A percentile compares a stretch with the other conserved stretches of the same genome.
Conservation (phyloP, 1,140 invertebrate genomes). For the Drosophila insularis region DNA sequence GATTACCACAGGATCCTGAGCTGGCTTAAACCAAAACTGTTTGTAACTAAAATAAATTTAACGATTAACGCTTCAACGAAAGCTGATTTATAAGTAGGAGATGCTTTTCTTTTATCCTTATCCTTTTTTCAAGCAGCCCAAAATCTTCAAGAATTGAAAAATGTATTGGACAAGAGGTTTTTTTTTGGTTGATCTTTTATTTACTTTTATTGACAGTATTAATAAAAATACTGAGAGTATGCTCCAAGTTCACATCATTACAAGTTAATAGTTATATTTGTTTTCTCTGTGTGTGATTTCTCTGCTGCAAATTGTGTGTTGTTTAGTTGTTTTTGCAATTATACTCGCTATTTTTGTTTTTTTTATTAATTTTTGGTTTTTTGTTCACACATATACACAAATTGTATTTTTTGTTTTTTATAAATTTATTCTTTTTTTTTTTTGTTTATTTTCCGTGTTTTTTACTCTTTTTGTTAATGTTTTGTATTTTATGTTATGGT, state of each 20-base stretch:
- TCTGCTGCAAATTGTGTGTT: conserved; percentile 56
- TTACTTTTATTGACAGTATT: conserved; percentile 82
- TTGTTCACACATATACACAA: conserved; percentile 69
- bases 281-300: conserved; percentile 37
- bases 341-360: conserved; percentile 53
- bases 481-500: conserved; percentile 17
- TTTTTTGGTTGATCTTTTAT: conserved; percentile 60
- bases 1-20: too few species aligned
- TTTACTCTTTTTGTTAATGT: conserved; percentile 23
- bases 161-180: neutral
- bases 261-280: conserved; percentile 78
- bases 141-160: too few species aligned
- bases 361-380: conserved; percentile 35
- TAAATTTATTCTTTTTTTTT: conserved; percentile 38
- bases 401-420: conserved; percentile 50
- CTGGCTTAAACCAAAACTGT: too few species aligned
- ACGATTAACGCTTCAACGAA: too few species aligned
- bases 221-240: conserved; percentile 80
- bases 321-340: conserved; percentile 68
- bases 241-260: conserved; percentile 82
- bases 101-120: too few species aligned
- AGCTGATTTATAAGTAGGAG: too few species aligned
- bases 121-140: too few species aligned
- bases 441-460: conserved; percentile 28
- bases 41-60: too few species aligned